Conservation (phyloP, 2,888 invertebrate genomes). For the Drosophila nr. medialis region DNA sequence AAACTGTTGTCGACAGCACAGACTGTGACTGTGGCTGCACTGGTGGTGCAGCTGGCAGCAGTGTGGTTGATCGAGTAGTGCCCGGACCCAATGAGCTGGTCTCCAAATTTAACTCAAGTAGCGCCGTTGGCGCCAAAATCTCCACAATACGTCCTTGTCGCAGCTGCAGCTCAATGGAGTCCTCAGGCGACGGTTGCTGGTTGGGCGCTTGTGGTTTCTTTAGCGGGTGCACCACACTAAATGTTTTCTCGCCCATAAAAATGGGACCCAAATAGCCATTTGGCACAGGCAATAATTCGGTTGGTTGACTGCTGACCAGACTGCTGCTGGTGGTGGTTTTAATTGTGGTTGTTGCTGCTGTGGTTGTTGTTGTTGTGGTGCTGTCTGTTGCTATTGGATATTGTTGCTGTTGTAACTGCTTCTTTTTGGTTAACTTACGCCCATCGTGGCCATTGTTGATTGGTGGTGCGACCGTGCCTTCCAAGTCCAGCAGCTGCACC, state of each 20-base stretch:
- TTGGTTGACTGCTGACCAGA: conserved; percentile 10
- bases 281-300: conserved; percentile 62
- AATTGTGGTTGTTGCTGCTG: conserved; percentile 1
- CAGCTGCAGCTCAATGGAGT: conserved; percentile 72
- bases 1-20: conserved; percentile 77
- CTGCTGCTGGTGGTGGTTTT: conserved; percentile 12
- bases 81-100: conserved; percentile 27
- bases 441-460: conserved; percentile 82
- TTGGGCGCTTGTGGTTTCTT: conserved; percentile 48
- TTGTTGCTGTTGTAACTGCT: conserved; percentile 82
- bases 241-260: conserved; percentile 82
- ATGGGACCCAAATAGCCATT: conserved; percentile 83
- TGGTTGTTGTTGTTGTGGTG: conserved; percentile 14
- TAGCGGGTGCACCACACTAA: conserved; percentile 71
- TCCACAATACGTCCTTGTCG: conserved; percentile 79
- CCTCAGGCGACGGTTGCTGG: conserved; percentile 30
- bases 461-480: conserved; percentile 57
- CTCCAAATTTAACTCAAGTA: conserved; percentile 49
- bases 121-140: conserved; percentile 76
- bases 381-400: conserved; percentile 52
- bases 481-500: conserved; percentile 77
- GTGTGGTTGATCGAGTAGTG: conserved; percentile 18
- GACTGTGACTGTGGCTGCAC: conserved; percentile 33
- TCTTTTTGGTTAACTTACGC: conserved; percentile 82
- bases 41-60: conserved; percentile 12